These are phyloP conservation scores for Sciaenops ocellatus DNA, from an alignment of 2,797 vertebrate species.

Conservation along the genomic window DNA sequence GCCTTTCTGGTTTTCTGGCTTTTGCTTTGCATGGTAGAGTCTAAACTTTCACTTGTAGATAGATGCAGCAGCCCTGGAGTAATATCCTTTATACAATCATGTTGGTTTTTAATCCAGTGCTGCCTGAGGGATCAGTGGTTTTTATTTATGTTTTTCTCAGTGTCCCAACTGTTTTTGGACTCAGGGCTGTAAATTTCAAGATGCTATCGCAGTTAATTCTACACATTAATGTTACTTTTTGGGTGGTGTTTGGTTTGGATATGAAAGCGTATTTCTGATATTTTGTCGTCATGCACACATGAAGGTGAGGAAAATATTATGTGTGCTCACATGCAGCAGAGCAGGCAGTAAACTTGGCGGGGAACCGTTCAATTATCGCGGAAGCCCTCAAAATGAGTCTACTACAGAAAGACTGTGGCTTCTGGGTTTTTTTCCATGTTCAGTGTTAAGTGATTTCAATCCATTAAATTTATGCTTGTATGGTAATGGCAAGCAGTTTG, in stretches of 20 bases:
- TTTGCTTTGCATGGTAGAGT: no score
- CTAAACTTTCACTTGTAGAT: no score
- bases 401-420: slow-evolving; percentile 43
- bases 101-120: no score
- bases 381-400: slow-evolving; percentile 35
- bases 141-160: no score
- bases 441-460: slow-evolving; percentile 52
- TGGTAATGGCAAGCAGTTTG: slow-evolving; percentile 39
- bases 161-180: no score
- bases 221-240: not conserved
- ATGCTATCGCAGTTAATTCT: not conserved
- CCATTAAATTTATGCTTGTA: slow-evolving; percentile 43
- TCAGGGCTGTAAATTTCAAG: not conserved
- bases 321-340: slow-evolving; percentile 27
- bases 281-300: not conserved
- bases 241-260: not conserved
- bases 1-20: no score
- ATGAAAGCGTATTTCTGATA: not conserved
- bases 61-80: no score
- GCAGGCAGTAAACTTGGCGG: slow-evolving; percentile 37
- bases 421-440: slow-evolving; percentile 49
- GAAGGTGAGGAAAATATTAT: slow-evolving; percentile 28
- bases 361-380: slow-evolving; percentile 57
- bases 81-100: no score
- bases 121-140: no score